These are phyloP conservation scores for Micromussa lordhowensis DNA, from an alignment of 92 coral and sea anemone genomes.

Conservation along the genomic window DNA sequence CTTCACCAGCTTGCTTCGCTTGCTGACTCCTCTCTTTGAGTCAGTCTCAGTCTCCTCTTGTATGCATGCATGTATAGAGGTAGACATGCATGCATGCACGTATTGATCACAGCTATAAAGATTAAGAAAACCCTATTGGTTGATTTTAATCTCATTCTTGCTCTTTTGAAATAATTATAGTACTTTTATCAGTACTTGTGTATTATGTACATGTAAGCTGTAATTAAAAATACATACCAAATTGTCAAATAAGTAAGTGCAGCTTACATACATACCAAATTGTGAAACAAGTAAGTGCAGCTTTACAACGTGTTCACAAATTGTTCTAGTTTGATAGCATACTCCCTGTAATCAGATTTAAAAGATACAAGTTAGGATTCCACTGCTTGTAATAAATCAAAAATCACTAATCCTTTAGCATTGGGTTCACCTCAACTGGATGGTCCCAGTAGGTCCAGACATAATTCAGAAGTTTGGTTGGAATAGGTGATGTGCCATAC, in stretches of 20 bases:
- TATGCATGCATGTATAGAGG: too few relatives aligned
- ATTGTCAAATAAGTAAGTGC: slow-evolving; percentile 60
- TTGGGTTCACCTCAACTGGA: slow-evolving; percentile 81
- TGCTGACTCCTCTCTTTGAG: too few relatives aligned
- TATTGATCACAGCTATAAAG: too few relatives aligned
- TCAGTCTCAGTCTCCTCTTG: too few relatives aligned
- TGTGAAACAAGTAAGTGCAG: slow-evolving; percentile 65
- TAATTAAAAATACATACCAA: slow-evolving; percentile 53
- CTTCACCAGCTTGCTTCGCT: too few relatives aligned
- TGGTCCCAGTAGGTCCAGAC: slow-evolving; percentile 99
- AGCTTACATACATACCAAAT: slow-evolving; percentile 68
- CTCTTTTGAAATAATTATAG: too few relatives aligned
- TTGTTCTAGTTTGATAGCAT: slow-evolving; percentile 83
- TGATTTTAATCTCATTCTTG: too few relatives aligned
- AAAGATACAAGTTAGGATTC: not conserved
- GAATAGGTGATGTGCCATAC: slow-evolving; percentile 66
- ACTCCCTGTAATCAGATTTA: slow-evolving; percentile 70
- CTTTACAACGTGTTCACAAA: slow-evolving; percentile 87
- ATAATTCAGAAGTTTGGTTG: slow-evolving; percentile 77
- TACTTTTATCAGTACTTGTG: too few relatives aligned
- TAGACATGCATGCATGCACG: too few relatives aligned
- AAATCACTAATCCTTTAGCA: not conserved
- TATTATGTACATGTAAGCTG: too few relatives aligned
- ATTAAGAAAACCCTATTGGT: too few relatives aligned
- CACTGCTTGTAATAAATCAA: not conserved